A percentile compares a stretch with the other conserved stretches of the same genome.
phyloP scores from a whole-genome alignment of 1,140 invertebrate genomes.

The Drosophila orena region DNA sequence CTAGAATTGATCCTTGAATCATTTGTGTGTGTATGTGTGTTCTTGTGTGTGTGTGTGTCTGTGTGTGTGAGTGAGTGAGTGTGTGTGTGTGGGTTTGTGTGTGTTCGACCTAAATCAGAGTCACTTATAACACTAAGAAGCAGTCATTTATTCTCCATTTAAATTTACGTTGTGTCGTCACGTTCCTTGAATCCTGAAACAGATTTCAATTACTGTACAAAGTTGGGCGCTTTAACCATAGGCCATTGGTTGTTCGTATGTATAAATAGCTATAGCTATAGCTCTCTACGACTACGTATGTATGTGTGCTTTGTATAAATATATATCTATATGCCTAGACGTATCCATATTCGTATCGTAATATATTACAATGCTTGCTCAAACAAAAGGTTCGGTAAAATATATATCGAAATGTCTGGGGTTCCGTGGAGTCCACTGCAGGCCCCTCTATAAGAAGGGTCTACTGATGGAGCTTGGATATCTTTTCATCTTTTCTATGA shows the following conservation, averaged over 20 bases:
- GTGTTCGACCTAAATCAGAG: constrained; percentile 80
- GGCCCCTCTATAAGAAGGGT: neutral
- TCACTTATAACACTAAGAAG: constrained; percentile 83
- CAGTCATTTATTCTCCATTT: constrained; percentile 84
- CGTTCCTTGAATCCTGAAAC: constrained; percentile 78
- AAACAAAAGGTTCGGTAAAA: constrained; percentile 49
- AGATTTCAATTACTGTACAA: constrained; percentile 83
- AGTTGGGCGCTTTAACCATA: constrained; percentile 52
- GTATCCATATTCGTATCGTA: constrained; percentile 24
- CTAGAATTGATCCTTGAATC: constrained; percentile 68
- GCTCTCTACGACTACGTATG: constrained; percentile 49
- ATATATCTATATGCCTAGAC: constrained; percentile 42
- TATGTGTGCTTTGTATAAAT: constrained; percentile 44
- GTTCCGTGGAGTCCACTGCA: neutral
- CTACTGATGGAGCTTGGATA: neutral
- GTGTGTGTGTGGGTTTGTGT: constrained; percentile 8
- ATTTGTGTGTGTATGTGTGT: constrained; percentile 30
- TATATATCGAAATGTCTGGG: constrained; percentile 47
- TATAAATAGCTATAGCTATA: constrained; percentile 46
- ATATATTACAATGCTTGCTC: constrained; percentile 45
- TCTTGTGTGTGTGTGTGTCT: neutral
- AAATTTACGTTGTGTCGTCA: constrained; percentile 81
- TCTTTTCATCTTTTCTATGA: constrained; percentile 42
- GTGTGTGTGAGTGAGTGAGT: neutral
- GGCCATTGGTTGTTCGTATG: constrained; percentile 48